Evolutionary conservation across 1,140 invertebrate genomes (phyloP), one percentile per base, ranked within the genome.

Genomic region (Limonius californicus): DNA sequence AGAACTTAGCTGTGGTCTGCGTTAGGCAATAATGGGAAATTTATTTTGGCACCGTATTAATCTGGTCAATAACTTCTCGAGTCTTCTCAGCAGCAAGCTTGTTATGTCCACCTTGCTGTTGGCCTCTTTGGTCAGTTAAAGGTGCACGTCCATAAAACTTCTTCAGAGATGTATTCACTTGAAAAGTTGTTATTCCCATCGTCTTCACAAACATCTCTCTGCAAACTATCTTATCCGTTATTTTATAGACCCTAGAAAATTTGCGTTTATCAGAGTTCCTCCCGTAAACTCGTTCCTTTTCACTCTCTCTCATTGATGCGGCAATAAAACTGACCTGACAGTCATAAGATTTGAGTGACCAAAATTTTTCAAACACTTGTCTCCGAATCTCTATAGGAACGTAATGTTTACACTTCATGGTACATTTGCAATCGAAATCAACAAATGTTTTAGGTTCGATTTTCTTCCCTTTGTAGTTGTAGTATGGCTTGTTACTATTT

Each of bases 301-400:
- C 1, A 54, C 54, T 54, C 43, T 54, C 45, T 4, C 11, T 16
- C 23, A 57, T 9, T 47, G 35, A 1, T 35, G 57, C 57, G 47
- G 54, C 59, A 61, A 61, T 57, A 35, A 61, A 61, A 35, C 39
- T 45, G 2, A 9, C 27, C 35, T 59, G 57, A 19, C 1, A 18
- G 47, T 59, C 57, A 59, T 47, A 58, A 56, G 59, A 61, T 1
- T 56, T 61, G 42, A 61, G 21, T n/a, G 50, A 57, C 59, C 58
- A 61, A 35, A 56, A 59, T 9, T 21, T 43, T 20, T 53, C 32
- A 45, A 59, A 59, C 27, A 56, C 50, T 6, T 30, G 21, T 43
- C 56, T 57, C 56, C 59, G 21, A 18, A 0, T 35, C 39, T 61
- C 39, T 21, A 61, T 9, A 20, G 50, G 11, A 15, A 61, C 54